Base-by-base conservation (phyloP, 2,113 vertebrate genomes). In the Lamprotornis superbus region DNA sequence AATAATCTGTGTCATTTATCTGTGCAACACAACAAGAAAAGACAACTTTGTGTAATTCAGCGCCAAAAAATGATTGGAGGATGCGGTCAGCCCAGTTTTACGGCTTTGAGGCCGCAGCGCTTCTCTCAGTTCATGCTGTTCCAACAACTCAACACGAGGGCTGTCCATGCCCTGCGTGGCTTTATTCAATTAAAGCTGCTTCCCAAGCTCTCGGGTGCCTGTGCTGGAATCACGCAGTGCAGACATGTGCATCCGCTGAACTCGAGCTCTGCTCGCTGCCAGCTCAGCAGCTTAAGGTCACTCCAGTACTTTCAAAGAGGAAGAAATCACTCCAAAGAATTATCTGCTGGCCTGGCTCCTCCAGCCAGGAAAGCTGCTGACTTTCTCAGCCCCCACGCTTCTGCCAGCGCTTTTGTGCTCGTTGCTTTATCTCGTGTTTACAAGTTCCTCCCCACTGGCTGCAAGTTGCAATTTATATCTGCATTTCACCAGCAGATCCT, bases 261-360 rank as follows among this genome's bases (percentile, higher is more conserved):
- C 80, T 93, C 0, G 2, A 64, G 77, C 25, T 3, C 7, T 50
- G 63, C 82, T 82, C 44, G 21, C 74, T 95, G 94, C 93, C 94
- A 95, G 85, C 90, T 96, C 94, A 93, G 93, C 94, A 96, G 93
- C 90, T 93, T 84, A 92, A 94, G 92, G 95, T 95, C 93, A 90
- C 84, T 94, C 18, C 49, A 94, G 60, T 93, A 64, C 79, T 94
- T 87, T 91, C 59, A 59, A 73, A 92, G 73, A 81, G 87, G 83
- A 96, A 94, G 90, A 91, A 96, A 93, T 80, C 57, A 87, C 88
- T 96, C 88, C 82, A 87, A 95, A 95, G 90, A 89, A 95, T 96
- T 92, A 95, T 90, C 89, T 94, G 31, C 80, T 96, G 90, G 76
- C 61, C 71, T 50, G 57, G 44, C 39, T 96, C 57, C 86, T 93